phyloP scores from a whole-genome alignment of 2,888 invertebrate genomes.

The Diadegma fenestrale region DNA sequence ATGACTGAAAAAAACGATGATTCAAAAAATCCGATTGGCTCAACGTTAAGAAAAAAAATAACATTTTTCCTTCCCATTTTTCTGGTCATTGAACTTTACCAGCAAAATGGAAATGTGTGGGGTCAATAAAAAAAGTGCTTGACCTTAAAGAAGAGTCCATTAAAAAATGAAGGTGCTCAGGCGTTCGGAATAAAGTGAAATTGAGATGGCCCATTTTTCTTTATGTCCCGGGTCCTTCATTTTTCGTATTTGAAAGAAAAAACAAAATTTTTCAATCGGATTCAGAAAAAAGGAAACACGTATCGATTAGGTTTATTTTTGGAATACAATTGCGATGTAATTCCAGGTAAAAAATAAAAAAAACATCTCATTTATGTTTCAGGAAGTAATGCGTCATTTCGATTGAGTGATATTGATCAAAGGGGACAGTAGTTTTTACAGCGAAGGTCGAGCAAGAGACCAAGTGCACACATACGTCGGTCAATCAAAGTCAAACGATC shows the following conservation, averaged over 20 bases:
- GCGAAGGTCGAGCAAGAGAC: constrained; percentile 16
- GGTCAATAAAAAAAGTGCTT: constrained; percentile 3
- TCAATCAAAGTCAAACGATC: constrained; percentile 9
- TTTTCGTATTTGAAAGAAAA: neutral
- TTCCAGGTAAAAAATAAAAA: constrained; percentile 7
- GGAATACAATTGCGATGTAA: neutral
- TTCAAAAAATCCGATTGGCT: neutral
- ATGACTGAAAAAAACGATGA: neutral
- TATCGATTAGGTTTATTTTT: neutral
- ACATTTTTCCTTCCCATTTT: neutral
- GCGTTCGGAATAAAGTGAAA: neutral
- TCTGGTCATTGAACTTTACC: constrained; percentile 6
- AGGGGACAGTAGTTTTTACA: neutral
- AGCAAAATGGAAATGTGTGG: neutral
- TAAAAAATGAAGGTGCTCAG: neutral
- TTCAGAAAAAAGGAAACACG: neutral
- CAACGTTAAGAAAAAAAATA: neutral
- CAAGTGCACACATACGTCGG: constrained; percentile 3
- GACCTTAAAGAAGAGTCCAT: constrained; percentile 13
- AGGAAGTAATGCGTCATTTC: constrained; percentile 41
- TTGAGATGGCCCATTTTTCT: neutral
- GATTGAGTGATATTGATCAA: constrained; percentile 19
- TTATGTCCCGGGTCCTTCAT: neutral
- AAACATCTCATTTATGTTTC: constrained; percentile 37
- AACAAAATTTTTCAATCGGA: neutral